phyloP scores from a whole-genome alignment of 2,888 invertebrate species.

The Ommatoiulus sabulosus region DNA sequence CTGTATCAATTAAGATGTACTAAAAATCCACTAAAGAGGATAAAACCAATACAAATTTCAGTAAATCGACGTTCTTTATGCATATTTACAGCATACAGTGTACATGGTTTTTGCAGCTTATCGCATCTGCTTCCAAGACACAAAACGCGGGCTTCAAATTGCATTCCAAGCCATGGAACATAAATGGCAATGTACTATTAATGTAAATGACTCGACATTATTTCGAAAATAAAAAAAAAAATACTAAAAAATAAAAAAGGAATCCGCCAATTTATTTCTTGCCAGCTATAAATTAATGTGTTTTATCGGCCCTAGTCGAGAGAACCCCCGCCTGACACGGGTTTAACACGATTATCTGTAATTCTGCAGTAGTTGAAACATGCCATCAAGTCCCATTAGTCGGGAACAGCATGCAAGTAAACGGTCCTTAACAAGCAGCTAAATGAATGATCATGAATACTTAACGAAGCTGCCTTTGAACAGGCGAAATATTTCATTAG shows the following conservation, averaged over 20 bases:
- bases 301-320: background rate
- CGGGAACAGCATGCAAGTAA: slow-evolving; percentile 19
- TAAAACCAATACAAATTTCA: too few relatives aligned
- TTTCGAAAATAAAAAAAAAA: background rate
- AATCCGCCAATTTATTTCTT: background rate
- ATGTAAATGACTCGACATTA: slow-evolving; percentile 36
- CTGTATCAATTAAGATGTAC: background rate
- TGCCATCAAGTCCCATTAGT: slow-evolving; percentile 30
- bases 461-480: slow-evolving; percentile 41
- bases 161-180: background rate
- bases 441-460: slow-evolving; percentile 47
- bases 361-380: slow-evolving; percentile 45
- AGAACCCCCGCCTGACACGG: background rate
- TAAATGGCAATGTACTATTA: background rate
- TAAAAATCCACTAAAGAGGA: background rate
- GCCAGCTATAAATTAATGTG: background rate
- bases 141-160: background rate
- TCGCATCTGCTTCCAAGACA: background rate
- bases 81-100: too few relatives aligned
- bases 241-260: background rate
- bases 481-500: slow-evolving; percentile 42
- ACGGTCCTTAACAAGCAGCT: slow-evolving; percentile 41
- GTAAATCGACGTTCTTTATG: too few relatives aligned
- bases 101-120: background rate
- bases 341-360: slow-evolving; percentile 26